phyloP scores from a whole-genome alignment of 2,797 vertebrate species.

The Micromesistius poutassou region DNA sequence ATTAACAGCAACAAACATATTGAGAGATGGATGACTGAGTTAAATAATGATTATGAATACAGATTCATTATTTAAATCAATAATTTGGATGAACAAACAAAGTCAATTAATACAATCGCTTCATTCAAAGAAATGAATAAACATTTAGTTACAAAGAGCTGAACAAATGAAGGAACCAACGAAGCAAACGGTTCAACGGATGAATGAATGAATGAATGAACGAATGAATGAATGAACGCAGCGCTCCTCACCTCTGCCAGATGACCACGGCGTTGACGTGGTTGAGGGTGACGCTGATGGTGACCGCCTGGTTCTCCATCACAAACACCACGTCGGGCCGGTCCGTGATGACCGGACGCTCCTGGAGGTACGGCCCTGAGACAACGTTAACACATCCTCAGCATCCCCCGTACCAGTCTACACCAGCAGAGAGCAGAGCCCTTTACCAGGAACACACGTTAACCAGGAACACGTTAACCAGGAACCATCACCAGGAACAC shows the following conservation, averaged over 20 bases:
- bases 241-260: slow-evolving; percentile 95
- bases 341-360: slow-evolving; percentile 84
- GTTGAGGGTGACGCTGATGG: slow-evolving; percentile 86
- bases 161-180: neutral
- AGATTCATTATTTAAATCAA: neutral
- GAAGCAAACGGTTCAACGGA: neutral
- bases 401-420: neutral
- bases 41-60: neutral
- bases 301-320: slow-evolving; percentile 88
- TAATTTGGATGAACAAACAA: neutral
- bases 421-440: too few relatives aligned
- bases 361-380: slow-evolving; percentile 85
- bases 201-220: neutral
- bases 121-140: neutral
- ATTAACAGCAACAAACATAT: neutral
- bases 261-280: slow-evolving; percentile 84
- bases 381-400: neutral
- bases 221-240: neutral
- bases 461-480: too few relatives aligned
- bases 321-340: slow-evolving; percentile 89
- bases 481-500: too few relatives aligned
- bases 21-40: neutral
- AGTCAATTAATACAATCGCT: neutral
- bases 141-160: neutral
- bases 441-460: neutral